Evolutionary conservation across 2,888 invertebrate species (phyloP).

Genomic region (Slavum lentiscoides): DNA sequence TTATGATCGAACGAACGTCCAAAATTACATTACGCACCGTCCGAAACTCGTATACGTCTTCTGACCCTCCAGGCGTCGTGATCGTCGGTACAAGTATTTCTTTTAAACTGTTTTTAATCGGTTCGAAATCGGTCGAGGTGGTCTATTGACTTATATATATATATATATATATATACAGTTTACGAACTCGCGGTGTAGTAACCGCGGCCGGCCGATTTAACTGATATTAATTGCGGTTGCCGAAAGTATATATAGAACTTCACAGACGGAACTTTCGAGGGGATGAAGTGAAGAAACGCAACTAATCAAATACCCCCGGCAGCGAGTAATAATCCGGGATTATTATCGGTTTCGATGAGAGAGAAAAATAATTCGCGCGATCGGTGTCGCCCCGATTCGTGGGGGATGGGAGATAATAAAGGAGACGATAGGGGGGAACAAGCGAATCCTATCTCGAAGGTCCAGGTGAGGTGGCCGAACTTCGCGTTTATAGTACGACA

Average conservation of each 20-base stretch:
- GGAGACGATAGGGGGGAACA: no score
- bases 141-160: not conserved
- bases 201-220: not conserved
- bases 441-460: not conserved
- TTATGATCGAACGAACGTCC: no score
- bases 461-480: not conserved
- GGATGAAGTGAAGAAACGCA: not conserved
- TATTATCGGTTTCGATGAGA: constrained; percentile 2
- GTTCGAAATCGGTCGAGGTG: not conserved
- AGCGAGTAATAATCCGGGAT: not conserved
- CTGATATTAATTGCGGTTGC: not conserved
- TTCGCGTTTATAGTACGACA: not conserved
- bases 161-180: not conserved
- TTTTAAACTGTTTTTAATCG: constrained; percentile 9
- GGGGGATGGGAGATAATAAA: not conserved
- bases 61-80: not conserved
- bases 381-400: no score
- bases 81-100: not conserved
- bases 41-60: not conserved
- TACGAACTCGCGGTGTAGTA: not conserved
- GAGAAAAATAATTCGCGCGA: not conserved
- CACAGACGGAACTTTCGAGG: not conserved
- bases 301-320: constrained; percentile 3
- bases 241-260: not conserved
- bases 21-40: no score